Base-by-base conservation (phyloP, 1,140 invertebrate species). In the Dendrolimus punctatus region DNA sequence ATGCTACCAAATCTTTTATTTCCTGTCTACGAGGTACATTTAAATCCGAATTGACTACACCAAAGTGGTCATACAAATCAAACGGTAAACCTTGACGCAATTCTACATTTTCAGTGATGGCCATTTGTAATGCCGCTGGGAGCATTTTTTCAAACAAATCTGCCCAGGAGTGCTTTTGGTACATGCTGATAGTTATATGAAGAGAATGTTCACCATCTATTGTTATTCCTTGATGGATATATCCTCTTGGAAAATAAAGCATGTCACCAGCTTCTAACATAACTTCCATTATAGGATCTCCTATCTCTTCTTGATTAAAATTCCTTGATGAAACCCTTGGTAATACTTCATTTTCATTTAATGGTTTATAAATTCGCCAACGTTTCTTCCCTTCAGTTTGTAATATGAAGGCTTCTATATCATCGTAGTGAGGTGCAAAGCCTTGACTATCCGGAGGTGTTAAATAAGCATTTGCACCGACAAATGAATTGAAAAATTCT, bases 351-450 rank as follows among this genome's bases (percentile, higher is more conserved):
- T 83, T 73, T 67, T 90, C 68, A 47, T 71, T 90, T 79, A 88
- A 83, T 38, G 96, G 95, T 60, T 90, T 90, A 77, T 99, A 99
- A 5, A 99, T 77, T 67, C 92, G 93, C 98, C 98, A 99, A 58
- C 93, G 90, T 85, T 99, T 99, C 67, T 93, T 93, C 0, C 98
- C 98, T 88, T 99, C 98, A 6, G 99, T 81, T 88, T 99, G 98
- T 42, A 99, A 73, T 53, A 99, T 92, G 81, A 99, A 99, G 8
- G 98, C 98, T 89, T 99, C 98, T 66, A 99, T 99, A 73, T 99
- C 98, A 89, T 99, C 98, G 85, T 94, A 99, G 87, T 99, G 98
- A 0, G 98, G 98, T 3, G 98, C 98, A 90, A 99, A 99, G 0
- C 98, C 98, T 90, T 99, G 97, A 67, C 94, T 95, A 53, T 94